Base-by-base conservation (phyloP, 2,888 invertebrate genomes). In the Noctua janthina region DNA sequence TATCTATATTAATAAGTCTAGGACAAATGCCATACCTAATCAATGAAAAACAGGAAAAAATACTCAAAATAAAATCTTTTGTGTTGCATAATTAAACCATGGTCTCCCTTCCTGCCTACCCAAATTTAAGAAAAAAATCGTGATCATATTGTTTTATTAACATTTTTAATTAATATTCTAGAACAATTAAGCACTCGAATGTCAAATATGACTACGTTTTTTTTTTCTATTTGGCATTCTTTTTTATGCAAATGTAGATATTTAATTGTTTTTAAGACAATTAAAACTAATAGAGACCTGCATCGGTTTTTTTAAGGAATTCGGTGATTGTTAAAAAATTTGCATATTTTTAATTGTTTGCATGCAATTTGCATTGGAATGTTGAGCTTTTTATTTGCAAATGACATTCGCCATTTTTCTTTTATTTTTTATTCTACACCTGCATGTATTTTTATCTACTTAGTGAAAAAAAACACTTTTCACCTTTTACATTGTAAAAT, bases 301-400 rank as follows among this genome's bases (percentile, higher is more conserved):
- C 62, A 66, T 39, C 35, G 20, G 1, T 17, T 59, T 54, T 67
- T 66, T 2, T 5, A 39, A 76, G 71, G 81, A 76, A 71, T 80
- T 71, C 20, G 7, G n/a, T 35, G 39, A 84, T 79, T 74, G 59
- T 73, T 66, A n/a, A 7, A 20, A 1, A 0, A 77, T 71, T 82
- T 64, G 23, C 73, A 76, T 74, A 69, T 62, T 72, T 70, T 59
- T 64, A 66, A 75, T 66, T 81, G 76, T 80, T 77, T 59, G 35
- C 11, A 8, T 35, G 59, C 1, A 67, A 78, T 82, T 78, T 56
- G 54, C 43, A 29, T 71, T 13, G 67, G 71, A 68, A 75, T 72
- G 46, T 54, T 10, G n/a, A 20, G 3, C 6, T 46, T 54, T 79
- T 67, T n/a, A 74, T n/a, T 74, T 54, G 66, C 23, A 46, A 76